Evolutionary conservation across 2,797 vertebrate genomes (phyloP).

Genomic region (Lagodon rhomboides): DNA sequence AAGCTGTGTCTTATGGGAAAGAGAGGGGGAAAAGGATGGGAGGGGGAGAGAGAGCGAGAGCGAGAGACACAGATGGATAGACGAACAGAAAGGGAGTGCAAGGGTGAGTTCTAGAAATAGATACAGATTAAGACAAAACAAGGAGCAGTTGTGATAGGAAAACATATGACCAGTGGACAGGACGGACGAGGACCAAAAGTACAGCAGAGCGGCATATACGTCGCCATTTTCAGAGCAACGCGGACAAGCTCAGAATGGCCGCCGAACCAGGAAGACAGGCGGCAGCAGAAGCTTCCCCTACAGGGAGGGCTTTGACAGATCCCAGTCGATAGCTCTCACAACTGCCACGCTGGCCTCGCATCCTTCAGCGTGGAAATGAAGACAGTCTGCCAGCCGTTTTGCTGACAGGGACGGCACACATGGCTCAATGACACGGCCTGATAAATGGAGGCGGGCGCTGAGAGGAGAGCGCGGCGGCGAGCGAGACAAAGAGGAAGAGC

Average conservation of each 20-base stretch:
- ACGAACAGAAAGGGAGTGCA: conserved; percentile 3
- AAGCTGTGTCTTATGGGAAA: conserved; percentile 68
- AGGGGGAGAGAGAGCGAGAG: conserved; percentile 21
- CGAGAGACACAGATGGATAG: conserved; percentile 22
- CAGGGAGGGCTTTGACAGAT: conserved; percentile 75
- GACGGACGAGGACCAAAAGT: not conserved
- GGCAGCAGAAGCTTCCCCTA: conserved; percentile 62
- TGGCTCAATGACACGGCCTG: conserved; percentile 76
- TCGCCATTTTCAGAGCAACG: conserved; percentile 57
- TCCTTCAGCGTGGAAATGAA: conserved; percentile 79
- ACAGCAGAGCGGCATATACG: conserved; percentile 5
- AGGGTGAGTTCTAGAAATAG: conserved; percentile 35
- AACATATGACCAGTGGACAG: conserved; percentile 26
- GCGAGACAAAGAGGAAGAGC: conserved; percentile 56
- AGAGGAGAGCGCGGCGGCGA: conserved; percentile 47
- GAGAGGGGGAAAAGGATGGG: conserved; percentile 13
- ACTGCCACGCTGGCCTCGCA: conserved; percentile 74
- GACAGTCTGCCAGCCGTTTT: conserved; percentile 74
- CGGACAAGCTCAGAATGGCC: conserved; percentile 53
- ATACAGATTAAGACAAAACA: conserved; percentile 11
- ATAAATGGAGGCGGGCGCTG: conserved; percentile 70
- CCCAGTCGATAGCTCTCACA: conserved; percentile 79
- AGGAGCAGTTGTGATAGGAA: conserved; percentile 1
- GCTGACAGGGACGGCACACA: conserved; percentile 76
- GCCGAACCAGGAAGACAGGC: conserved; percentile 47